These are phyloP conservation scores for Ectemnius cavifrons DNA, from an alignment of 2,888 invertebrate genomes.

Conservation along the genomic window DNA sequence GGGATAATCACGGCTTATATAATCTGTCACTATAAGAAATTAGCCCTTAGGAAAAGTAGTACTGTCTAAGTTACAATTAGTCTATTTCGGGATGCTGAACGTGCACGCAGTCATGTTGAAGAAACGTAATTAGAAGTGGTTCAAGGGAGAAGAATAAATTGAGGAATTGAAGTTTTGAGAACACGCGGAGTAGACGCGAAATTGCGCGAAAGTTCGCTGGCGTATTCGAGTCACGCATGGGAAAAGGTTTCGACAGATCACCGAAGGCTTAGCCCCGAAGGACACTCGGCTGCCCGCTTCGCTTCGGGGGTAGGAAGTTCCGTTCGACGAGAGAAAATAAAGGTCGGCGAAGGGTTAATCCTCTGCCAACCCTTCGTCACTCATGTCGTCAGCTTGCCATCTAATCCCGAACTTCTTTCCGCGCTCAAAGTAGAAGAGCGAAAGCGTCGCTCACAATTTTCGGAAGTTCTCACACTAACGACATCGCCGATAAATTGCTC, in stretches of 20 bases:
- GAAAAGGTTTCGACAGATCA: conserved; percentile 62
- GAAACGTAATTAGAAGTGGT: too few species aligned
- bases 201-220: conserved; percentile 29
- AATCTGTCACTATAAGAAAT: too few species aligned
- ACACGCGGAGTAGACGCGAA: conserved; percentile 2
- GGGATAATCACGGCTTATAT: neutral
- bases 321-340: conserved; percentile 48
- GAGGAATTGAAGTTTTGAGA: too few species aligned
- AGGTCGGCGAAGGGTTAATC: conserved; percentile 59
- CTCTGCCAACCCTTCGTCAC: conserved; percentile 59
- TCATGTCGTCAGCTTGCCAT: conserved; percentile 44
- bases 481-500: neutral
- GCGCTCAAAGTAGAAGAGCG: neutral
- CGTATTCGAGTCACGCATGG: conserved; percentile 66
- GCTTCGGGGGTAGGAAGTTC: conserved; percentile 30
- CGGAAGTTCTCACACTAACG: neutral
- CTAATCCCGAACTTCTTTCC: conserved; percentile 50
- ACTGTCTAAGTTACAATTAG: too few species aligned
- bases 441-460: conserved; percentile 24
- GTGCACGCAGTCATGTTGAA: too few species aligned
- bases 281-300: conserved; percentile 33
- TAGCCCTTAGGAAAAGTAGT: too few species aligned
- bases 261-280: conserved; percentile 54
- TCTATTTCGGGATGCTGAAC: too few species aligned
- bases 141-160: too few species aligned